Conservation (phyloP, 2,888 invertebrate species). For the Brassicogethes aeneus region DNA sequence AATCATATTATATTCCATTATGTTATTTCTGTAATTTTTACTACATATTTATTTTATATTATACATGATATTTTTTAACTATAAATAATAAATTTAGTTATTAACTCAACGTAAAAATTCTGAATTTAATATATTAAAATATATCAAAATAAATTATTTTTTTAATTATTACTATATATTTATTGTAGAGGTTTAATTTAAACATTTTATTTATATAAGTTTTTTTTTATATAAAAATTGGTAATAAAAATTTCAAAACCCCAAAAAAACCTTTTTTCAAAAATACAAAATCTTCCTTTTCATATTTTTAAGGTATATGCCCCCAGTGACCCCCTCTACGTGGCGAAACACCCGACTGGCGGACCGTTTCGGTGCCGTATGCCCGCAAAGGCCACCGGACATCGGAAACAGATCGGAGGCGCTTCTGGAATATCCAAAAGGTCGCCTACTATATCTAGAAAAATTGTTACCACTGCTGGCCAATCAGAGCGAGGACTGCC, state of each 20-base stretch:
- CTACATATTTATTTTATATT: not conserved
- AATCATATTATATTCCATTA: no score
- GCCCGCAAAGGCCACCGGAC: slow-evolving; percentile 71
- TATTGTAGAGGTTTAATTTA: not conserved
- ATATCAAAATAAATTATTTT: not conserved
- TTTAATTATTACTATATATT: not conserved
- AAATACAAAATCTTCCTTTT: no score
- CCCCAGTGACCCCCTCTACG: slow-evolving; percentile 84
- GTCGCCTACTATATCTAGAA: slow-evolving; percentile 75
- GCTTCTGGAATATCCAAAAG: slow-evolving; percentile 68
- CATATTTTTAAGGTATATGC: no score
- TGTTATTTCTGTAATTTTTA: not conserved
- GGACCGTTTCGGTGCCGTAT: slow-evolving; percentile 75
- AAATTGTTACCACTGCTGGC: slow-evolving; percentile 73
- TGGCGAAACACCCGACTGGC: slow-evolving; percentile 76
- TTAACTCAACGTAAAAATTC: not conserved
- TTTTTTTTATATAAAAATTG: no score
- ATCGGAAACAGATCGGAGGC: slow-evolving; percentile 53
- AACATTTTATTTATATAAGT: not conserved
- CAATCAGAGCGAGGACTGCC: slow-evolving; percentile 96
- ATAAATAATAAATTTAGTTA: no score
- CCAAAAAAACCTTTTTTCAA: no score
- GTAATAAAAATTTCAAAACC: no score
- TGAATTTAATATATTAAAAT: not conserved
- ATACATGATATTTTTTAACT: not conserved